Percentiles rank a stretch among this genome's conserved stretches.
phyloP scores from a whole-genome alignment of 2,113 vertebrate genomes.

The Elachura formosa region DNA sequence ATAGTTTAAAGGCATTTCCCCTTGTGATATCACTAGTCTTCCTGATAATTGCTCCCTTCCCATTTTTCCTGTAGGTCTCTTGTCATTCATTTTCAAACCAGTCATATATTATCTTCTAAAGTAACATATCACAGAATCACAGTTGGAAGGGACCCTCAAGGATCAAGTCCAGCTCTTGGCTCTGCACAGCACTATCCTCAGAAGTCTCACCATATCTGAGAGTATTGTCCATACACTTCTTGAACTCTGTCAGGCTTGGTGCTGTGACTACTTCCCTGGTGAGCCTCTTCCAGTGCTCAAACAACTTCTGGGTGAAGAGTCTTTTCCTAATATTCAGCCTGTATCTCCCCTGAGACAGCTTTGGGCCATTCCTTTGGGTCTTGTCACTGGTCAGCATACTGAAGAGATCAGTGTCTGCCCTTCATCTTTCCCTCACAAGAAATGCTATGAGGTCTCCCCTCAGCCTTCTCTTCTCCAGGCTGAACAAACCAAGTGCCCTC shows the following conservation, averaged over 20 bases:
- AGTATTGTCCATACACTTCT: accelerated
- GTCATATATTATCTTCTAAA: neutral
- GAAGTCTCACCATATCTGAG: accelerated
- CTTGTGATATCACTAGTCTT: neutral
- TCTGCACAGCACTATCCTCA: accelerated
- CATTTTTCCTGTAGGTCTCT: neutral
- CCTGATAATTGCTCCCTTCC: neutral
- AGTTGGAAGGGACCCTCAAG: neutral
- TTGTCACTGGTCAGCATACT: neutral
- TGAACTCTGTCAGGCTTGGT: neutral
- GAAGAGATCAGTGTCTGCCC: neutral
- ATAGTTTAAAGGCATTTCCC: neutral
- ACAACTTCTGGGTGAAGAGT: neutral
- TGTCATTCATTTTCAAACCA: neutral
- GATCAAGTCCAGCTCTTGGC: neutral
- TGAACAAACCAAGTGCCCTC: neutral
- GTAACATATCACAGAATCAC: neutral
- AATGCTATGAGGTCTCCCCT: neutral
- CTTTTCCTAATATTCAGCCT: accelerated
- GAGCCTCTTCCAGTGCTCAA: neutral
- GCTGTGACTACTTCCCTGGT: neutral
- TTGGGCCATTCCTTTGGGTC: accelerated
- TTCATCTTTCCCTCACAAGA: neutral
- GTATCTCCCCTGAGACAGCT: neutral
- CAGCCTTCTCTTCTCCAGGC: neutral